phyloP scores from a whole-genome alignment of 2,113 vertebrate species.

The Bos indicus region DNA sequence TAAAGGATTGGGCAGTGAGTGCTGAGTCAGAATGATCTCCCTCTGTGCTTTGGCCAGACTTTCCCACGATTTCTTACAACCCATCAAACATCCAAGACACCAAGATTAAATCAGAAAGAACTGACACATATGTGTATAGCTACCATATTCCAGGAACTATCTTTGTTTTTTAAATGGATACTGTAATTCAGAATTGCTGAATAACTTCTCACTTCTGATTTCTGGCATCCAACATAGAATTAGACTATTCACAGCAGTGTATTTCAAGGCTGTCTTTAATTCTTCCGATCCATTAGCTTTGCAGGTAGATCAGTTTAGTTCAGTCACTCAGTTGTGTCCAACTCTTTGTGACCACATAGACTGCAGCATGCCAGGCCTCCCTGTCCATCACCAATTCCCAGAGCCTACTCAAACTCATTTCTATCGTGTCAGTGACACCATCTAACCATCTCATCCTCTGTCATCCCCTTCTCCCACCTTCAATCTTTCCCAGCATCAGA shows the following conservation, averaged over 20 bases:
- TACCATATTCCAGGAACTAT: background rate
- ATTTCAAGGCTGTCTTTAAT: constrained; percentile 17
- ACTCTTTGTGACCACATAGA: background rate
- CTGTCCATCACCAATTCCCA: background rate
- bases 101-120: constrained; percentile 41
- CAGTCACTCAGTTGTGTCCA: background rate
- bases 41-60: background rate
- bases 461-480: background rate
- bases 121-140: background rate
- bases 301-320: background rate
- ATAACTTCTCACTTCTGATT: background rate
- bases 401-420: background rate
- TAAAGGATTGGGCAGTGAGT: background rate
- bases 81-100: background rate
- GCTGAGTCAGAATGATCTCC: constrained; percentile 16
- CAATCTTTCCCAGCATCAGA: background rate
- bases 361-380: background rate
- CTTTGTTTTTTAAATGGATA: background rate
- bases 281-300: constrained; percentile 17
- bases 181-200: constrained; percentile 17
- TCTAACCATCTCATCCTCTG: background rate
- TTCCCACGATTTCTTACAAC: background rate
- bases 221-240: background rate
- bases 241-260: background rate
- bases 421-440: rapidly evolving